Conservation (phyloP, 2,797 vertebrate genomes). For the Numenius phaeopus region DNA sequence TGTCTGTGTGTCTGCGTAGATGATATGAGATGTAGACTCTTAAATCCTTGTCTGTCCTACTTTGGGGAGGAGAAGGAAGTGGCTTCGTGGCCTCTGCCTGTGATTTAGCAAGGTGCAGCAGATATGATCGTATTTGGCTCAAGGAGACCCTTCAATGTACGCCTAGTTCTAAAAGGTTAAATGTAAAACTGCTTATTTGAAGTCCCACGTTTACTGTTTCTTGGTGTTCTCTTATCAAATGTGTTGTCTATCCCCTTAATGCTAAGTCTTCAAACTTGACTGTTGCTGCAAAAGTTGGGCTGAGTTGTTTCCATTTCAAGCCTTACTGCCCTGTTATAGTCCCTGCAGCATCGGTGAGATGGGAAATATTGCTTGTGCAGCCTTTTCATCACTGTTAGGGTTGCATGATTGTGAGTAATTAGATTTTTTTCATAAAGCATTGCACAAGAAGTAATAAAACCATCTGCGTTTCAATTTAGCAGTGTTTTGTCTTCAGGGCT, state of each 20-base stretch:
- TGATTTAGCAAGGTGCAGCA: accelerated
- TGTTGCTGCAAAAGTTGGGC: background rate
- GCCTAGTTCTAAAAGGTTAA: background rate
- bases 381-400: background rate
- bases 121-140: accelerated
- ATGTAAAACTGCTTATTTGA: background rate
- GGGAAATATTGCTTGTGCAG: background rate
- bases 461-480: background rate
- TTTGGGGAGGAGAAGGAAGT: background rate
- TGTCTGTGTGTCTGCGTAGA: background rate
- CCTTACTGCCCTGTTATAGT: background rate
- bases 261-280: background rate
- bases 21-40: background rate
- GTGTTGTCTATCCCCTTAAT: background rate
- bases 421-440: background rate
- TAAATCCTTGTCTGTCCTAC: background rate
- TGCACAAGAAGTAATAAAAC: conserved; percentile 26
- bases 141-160: background rate
- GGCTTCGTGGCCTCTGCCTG: background rate
- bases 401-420: background rate
- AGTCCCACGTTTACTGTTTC: background rate
- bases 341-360: background rate
- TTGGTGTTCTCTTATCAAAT: background rate
- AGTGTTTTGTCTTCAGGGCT: conserved; percentile 11
- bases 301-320: background rate